These are phyloP conservation scores for Pseudomugil tenellus DNA, from an alignment of 2,797 vertebrate species.

Conservation along the genomic window DNA sequence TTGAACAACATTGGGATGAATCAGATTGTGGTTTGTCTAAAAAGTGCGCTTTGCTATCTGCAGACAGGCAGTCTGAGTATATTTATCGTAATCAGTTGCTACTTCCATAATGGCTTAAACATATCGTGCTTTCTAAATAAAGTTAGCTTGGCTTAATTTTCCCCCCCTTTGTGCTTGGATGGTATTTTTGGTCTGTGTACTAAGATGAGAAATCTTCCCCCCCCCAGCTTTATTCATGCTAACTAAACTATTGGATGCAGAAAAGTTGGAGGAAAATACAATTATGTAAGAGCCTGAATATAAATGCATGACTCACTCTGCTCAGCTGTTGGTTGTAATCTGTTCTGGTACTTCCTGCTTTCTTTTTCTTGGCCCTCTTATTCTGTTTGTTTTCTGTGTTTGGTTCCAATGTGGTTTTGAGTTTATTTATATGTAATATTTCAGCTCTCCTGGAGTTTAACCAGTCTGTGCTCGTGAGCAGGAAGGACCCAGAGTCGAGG, in stretches of 20 bases:
- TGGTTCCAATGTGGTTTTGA: constrained; percentile 12
- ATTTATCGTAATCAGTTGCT: no score
- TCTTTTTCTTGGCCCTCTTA: background rate
- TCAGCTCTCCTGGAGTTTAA: constrained; percentile 88
- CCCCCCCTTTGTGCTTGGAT: no score
- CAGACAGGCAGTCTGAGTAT: no score
- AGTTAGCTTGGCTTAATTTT: no score
- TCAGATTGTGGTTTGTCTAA: no score
- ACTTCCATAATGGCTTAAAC: no score
- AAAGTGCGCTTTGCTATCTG: no score
- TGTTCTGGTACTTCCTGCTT: constrained; percentile 28
- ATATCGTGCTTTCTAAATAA: no score
- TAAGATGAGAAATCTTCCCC: background rate
- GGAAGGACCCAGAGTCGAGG: constrained; percentile 88
- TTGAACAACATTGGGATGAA: no score
- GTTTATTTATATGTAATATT: background rate
- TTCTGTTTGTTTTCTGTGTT: background rate
- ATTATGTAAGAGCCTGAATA: constrained; percentile 31
- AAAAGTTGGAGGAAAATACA: background rate
- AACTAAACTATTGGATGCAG: constrained; percentile 1
- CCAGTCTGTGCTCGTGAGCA: constrained; percentile 88
- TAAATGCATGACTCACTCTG: constrained; percentile 41
- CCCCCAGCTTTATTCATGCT: background rate
- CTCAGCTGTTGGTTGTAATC: constrained; percentile 3
- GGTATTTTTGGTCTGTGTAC: no score